Evolutionary conservation across 2,113 vertebrate genomes (phyloP), one percentile per base, ranked within the genome.

Genomic region (Chamaea fasciata): DNA sequence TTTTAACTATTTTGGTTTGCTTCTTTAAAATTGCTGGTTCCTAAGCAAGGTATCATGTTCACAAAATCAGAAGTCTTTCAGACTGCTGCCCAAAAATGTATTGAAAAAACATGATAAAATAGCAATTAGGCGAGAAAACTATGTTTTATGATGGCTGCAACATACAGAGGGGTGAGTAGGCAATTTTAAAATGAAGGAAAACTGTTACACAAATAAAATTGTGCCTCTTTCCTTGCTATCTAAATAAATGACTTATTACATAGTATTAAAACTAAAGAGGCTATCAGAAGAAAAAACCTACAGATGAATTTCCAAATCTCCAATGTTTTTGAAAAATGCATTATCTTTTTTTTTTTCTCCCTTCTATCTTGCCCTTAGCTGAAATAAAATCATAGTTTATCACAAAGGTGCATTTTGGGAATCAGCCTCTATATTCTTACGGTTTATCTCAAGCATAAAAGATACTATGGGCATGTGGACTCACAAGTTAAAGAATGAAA

Each of bases 161-260:
- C 0, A 0, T 37, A 44, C 11, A n/a, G 42, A 80, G 17, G 4
- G 31, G 13, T 19, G 28, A 13, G 16, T 9, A 77, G 37, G 14
- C 50, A 83, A 88, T 80, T 74, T 77, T 83, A 70, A 79, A 88
- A 65, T 18, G 2, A 90, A 88, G 30, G 7, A 67, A 65, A 83
- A 78, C 13, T 46, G 10, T 53, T 92, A 56, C 27, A 88, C 26
- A 63, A 83, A 65, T 88, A 74, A 57, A 90, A 73, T 14, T 42
- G 7, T 2, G 2, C 3, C 12, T 49, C 9, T 46, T 81, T 46
- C 23, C 21, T 74, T 59, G 81, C 49, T 57, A 69, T 24, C 13
- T 83, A 37, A 16, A 56, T 35, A 59, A 75, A 74, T 57, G 1
- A 75, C 20, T 26, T 41, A 44, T n/a, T 53, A 81, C 2, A 10